phyloP scores from a whole-genome alignment of 2,113 vertebrate genomes.

The Vireo altiloquus region DNA sequence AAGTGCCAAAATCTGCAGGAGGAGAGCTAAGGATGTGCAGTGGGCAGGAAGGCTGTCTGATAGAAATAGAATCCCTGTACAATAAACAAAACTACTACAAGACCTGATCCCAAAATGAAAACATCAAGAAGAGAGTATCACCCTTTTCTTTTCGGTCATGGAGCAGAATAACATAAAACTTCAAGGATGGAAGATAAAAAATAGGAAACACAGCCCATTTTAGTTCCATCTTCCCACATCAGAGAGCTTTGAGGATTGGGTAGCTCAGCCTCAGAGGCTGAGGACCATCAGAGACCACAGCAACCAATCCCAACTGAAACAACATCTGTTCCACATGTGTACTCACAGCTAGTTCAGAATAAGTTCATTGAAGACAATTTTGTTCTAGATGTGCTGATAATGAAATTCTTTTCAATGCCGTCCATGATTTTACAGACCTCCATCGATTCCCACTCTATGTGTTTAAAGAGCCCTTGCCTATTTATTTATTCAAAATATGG shows the following conservation, averaged over 20 bases:
- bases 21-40: background rate
- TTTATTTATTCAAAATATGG: background rate
- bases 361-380: background rate
- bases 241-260: background rate
- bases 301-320: background rate
- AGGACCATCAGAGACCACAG: background rate
- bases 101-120: background rate
- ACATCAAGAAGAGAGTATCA: background rate
- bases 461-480: background rate
- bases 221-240: background rate
- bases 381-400: background rate
- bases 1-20: background rate
- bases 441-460: background rate
- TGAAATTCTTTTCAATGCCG: background rate
- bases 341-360: background rate
- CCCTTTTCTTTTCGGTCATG: rapidly evolving
- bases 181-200: background rate
- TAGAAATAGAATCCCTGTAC: background rate
- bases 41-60: background rate
- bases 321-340: background rate
- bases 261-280: background rate
- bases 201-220: background rate
- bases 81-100: background rate
- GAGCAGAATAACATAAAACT: background rate
- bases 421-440: background rate